Base-by-base conservation (phyloP, 1,140 invertebrate species). In the Drosophila sp. region DNA sequence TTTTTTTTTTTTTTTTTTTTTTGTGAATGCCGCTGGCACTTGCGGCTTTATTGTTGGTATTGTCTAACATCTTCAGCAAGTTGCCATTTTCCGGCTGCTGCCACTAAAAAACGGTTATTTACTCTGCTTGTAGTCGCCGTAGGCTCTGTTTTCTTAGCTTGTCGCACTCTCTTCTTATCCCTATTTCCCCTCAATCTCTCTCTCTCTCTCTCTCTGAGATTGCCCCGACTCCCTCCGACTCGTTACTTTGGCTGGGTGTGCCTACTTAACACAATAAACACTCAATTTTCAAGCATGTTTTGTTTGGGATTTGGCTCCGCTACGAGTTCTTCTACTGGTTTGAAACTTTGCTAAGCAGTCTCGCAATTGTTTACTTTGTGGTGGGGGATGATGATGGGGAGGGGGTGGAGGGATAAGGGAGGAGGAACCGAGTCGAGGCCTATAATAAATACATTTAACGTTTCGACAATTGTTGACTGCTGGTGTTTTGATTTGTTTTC, bases 251-350 rank as follows among this genome's bases (percentile, higher is more conserved):
- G 25, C 18, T 66, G 62, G 76, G 73, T 72, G 65, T 69, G 78
- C 66, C 78, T 87, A 82, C 82, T 87, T 87, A 87, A 87, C 82
- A 89, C 79, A 87, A 87, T 87, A 87, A 87, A 87, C 82, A 87
- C 82, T 87, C 83, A 87, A 89, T 87, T 87, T 89, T 87, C 72
- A 77, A 89, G 82, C 83, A 89, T 87, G 82, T 89, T 87, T 87
- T 87, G 83, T 87, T 87, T 89, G 82, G 83, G 72, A 87, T 89
- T 87, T 81, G 53, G 71, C 56, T 63, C 57, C 70, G 77, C 75
- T 69, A 82, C 46, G 40, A 16, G 9, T 14, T 9, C 29, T 40
- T 29, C 27, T 36, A 34, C 11, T 48, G 34, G 66, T 54, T 73
- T 18, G 45, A 66, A 83, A 82, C 79, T 82, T 82, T 81, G 56